These are phyloP conservation scores for Parapristionchus giblindavisi DNA, from an alignment of 2,888 invertebrate genomes.

Conservation along the genomic window DNA sequence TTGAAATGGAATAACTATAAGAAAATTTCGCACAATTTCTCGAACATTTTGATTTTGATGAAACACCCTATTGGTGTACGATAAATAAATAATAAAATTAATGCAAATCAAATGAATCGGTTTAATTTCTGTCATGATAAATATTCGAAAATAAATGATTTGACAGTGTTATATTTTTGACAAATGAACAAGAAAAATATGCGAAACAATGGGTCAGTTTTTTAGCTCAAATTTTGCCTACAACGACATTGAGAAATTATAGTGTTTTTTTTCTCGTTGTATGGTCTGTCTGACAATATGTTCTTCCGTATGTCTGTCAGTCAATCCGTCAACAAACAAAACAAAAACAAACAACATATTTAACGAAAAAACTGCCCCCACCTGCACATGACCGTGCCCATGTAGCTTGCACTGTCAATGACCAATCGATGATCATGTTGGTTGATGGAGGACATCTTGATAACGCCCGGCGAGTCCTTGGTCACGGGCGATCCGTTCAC, in stretches of 20 bases:
- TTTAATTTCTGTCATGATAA: too few relatives aligned
- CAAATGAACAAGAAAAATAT: too few relatives aligned
- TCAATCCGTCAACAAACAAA: neutral
- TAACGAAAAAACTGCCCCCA: constrained; percentile 15
- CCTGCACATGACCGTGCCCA: constrained; percentile 66
- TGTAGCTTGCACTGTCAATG: constrained; percentile 74
- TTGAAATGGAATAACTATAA: neutral
- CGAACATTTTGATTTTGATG: neutral
- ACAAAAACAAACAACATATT: neutral
- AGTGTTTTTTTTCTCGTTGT: too few relatives aligned
- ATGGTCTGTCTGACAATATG: too few relatives aligned
- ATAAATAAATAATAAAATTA: neutral
- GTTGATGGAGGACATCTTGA: constrained; percentile 14
- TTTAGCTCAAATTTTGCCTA: too few relatives aligned
- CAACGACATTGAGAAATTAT: too few relatives aligned
- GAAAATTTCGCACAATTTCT: neutral
- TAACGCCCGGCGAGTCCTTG: constrained; percentile 17
- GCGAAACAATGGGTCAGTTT: too few relatives aligned
- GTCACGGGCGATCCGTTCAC: constrained; percentile 29
- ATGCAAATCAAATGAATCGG: too few relatives aligned
- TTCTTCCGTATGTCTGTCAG: too few relatives aligned
- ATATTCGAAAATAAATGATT: too few relatives aligned
- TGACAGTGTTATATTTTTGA: too few relatives aligned
- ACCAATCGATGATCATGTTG: constrained; percentile 73
- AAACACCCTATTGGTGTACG: neutral